A percentile compares a stretch with the other conserved stretches of the same genome.
Conservation (phyloP, 2,888 invertebrate species). For the Horisme vitalbata region DNA sequence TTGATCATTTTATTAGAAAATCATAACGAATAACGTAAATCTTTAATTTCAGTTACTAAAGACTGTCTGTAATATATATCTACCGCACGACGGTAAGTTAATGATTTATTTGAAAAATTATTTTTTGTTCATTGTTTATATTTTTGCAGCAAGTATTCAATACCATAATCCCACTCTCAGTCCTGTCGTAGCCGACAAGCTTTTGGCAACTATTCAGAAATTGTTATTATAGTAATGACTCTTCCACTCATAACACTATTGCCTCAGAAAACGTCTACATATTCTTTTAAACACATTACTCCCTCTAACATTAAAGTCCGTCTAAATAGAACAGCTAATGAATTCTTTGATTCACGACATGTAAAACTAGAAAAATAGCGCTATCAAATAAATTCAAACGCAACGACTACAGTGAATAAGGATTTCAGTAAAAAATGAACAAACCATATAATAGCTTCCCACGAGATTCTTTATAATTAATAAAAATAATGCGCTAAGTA, state of each 20-base stretch:
- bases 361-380: slow-evolving; percentile 28
- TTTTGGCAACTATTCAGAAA: slow-evolving; percentile 72
- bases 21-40: no score
- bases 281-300: slow-evolving; percentile 60
- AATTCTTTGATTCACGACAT: slow-evolving; percentile 50
- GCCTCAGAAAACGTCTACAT: slow-evolving; percentile 65
- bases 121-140: slow-evolving; percentile 57
- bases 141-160: slow-evolving; percentile 59
- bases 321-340: slow-evolving; percentile 47
- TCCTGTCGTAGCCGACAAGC: slow-evolving; percentile 53
- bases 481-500: slow-evolving; percentile 44
- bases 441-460: slow-evolving; percentile 33
- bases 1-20: no score
- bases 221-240: slow-evolving; percentile 75
- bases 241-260: slow-evolving; percentile 71
- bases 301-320: slow-evolving; percentile 61
- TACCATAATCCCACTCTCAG: slow-evolving; percentile 54
- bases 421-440: slow-evolving; percentile 30
- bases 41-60: no score
- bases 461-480: slow-evolving; percentile 39
- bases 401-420: slow-evolving; percentile 25
- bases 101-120: slow-evolving; percentile 55
- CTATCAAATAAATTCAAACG: slow-evolving; percentile 19
- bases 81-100: slow-evolving; percentile 28
- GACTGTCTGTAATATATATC: no score